phyloP scores from a whole-genome alignment of 2,113 vertebrate species.

The Petroica traversi region DNA sequence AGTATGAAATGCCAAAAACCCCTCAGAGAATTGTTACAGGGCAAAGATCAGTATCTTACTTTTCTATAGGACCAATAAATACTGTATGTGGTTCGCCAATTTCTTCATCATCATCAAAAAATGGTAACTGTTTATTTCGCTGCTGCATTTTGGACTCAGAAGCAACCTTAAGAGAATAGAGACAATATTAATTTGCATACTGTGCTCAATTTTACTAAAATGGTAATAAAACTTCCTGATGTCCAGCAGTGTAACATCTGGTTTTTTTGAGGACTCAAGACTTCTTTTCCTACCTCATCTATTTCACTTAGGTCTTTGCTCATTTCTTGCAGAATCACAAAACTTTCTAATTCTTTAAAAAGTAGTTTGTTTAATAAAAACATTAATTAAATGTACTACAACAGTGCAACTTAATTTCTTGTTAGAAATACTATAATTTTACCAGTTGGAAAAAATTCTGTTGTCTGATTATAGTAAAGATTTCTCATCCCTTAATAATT shows the following conservation, averaged over 20 bases:
- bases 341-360: not conserved
- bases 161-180: constrained; percentile 65
- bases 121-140: constrained; percentile 75
- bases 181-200: not conserved
- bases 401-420: not conserved
- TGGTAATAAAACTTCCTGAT: not conserved
- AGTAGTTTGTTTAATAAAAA: not conserved
- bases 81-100: constrained; percentile 88
- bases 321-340: not conserved
- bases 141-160: constrained; percentile 77
- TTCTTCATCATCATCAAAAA: constrained; percentile 89
- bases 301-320: not conserved
- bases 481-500: not conserved
- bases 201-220: not conserved
- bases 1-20: not conserved
- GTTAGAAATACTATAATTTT: not conserved
- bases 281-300: not conserved
- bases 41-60: constrained; percentile 78
- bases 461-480: not conserved
- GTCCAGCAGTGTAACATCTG: not conserved
- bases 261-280: not conserved
- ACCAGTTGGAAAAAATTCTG: not conserved
- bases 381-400: not conserved
- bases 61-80: constrained; percentile 92
- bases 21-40: not conserved